phyloP scores from a whole-genome alignment of 2,888 invertebrate genomes.

The Xylota segnis region DNA sequence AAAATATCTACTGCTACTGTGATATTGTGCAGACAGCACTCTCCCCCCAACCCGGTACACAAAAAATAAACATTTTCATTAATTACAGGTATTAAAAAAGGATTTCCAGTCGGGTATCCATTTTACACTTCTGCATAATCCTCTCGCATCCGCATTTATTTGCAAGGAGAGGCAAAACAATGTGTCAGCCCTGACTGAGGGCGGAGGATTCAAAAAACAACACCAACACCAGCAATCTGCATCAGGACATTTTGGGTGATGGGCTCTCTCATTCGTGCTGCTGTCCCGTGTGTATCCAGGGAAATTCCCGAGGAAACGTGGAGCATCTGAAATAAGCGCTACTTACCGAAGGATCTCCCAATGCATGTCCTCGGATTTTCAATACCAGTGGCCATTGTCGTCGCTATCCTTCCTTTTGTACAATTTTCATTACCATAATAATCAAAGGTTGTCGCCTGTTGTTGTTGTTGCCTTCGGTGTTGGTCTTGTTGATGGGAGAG shows the following conservation, averaged over 20 bases:
- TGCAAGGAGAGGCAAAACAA: slow-evolving; percentile 28
- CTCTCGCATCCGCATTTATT: slow-evolving; percentile 34
- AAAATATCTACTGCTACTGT: background rate
- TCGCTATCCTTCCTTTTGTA: slow-evolving; percentile 66
- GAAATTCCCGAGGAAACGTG: slow-evolving; percentile 15
- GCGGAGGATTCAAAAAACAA: slow-evolving; percentile 17
- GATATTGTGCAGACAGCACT: background rate
- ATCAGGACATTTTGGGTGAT: slow-evolving; percentile 17
- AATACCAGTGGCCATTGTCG: slow-evolving; percentile 60
- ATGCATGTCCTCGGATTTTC: slow-evolving; percentile 68
- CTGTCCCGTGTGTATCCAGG: background rate
- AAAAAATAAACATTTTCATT: slow-evolving; percentile 67
- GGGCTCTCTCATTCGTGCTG: slow-evolving; percentile 10
- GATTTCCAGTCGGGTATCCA: slow-evolving; percentile 58
- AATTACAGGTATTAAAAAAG: slow-evolving; percentile 74
- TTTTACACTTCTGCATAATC: slow-evolving; percentile 65
- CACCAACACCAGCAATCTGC: background rate
- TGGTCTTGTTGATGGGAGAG: background rate
- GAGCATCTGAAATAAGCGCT: slow-evolving; percentile 39
- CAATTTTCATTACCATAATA: slow-evolving; percentile 70
- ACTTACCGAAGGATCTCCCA: slow-evolving; percentile 45
- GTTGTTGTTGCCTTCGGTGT: slow-evolving; percentile 22
- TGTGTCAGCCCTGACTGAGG: slow-evolving; percentile 29
- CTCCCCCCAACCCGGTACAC: slow-evolving; percentile 4
- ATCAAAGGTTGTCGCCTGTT: slow-evolving; percentile 43